A percentile compares a stretch with the other conserved stretches of the same genome.
Evolutionary conservation across 2,797 vertebrate species (phyloP).

Genomic region (Tragopan temminckii): DNA sequence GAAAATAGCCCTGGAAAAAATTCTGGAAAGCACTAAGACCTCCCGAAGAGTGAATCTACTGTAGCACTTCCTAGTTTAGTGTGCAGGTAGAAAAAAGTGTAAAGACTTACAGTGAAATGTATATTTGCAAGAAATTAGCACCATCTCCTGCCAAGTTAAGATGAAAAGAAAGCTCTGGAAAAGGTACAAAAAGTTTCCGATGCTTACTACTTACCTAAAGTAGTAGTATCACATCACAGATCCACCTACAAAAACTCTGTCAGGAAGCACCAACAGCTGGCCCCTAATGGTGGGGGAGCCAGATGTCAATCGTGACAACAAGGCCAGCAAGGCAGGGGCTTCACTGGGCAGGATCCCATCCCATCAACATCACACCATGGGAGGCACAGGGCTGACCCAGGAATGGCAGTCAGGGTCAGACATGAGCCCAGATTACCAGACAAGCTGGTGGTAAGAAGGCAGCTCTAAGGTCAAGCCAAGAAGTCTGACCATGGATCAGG

Average conservation of each 20-base stretch:
- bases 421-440: not conserved
- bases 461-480: not conserved
- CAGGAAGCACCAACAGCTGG: not conserved
- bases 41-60: not conserved
- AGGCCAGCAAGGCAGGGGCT: not conserved
- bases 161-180: not conserved
- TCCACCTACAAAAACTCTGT: not conserved
- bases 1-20: not conserved
- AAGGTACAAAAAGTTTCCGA: not conserved
- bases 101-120: not conserved
- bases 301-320: not conserved
- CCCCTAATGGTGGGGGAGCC: not conserved
- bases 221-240: not conserved
- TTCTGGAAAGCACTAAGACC: not conserved
- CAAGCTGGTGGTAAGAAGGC: not conserved
- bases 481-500: not conserved
- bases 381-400: rapidly evolving
- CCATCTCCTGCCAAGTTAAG: not conserved
- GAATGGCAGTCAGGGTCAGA: not conserved
- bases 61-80: not conserved
- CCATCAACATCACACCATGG: not conserved
- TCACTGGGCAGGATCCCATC: rapidly evolving
- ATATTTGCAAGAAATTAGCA: not conserved
- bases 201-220: not conserved
- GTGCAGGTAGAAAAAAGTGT: not conserved